Evolutionary conservation across 2,888 invertebrate species (phyloP), one percentile per base, ranked within the genome.

Genomic region (Imbricaverruca yamaguchii): DNA sequence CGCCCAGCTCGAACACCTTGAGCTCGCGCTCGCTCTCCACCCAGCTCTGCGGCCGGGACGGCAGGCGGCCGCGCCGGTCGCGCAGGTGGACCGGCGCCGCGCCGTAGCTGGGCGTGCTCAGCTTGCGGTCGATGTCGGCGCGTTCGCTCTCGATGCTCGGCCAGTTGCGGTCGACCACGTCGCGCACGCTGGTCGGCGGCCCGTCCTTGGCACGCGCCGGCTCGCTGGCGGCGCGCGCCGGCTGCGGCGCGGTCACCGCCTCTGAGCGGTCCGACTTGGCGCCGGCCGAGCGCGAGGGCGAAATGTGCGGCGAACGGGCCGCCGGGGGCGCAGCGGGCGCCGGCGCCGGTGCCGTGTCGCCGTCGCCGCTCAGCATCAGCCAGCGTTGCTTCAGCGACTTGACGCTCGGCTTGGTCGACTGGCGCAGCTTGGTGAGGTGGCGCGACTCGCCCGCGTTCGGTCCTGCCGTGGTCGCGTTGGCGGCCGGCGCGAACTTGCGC

Each of bases 71-170:
- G 25, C 39, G 25, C 25, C 69, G 25, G 23, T 69, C 69, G 13
- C 69, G 25, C 69, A 39, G 39, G 39, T 13, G 69, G 4, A 21
- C 7, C 39, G 69, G 12, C 15, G 69, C 13, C 6, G 7, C 69
- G 13, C 69, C 69, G 69, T 69, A 69, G 69, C 15, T 69, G 69
- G 69, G 69, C 25, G 69, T 69, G 39, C 69, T 69, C 69, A 69
- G 39, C 69, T 69, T 69, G 6, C 69, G 25, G 69, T 69, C 69
- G 39, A 69, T 69, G 39, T 69, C 69, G 39, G 69, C 69, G 12
- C 69, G 69, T 13, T 69, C 69, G 39, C 39, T 69, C 69, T 69
- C 69, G 39, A 69, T 69, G 69, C 69, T 69, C 39, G 69, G 69
- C 69, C 69, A 69, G 69, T 74, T 74, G 25, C 74, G 53, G 53